Evolutionary conservation across 2,797 vertebrate species (phyloP).

Genomic region (Rhinoraja longicauda): DNA sequence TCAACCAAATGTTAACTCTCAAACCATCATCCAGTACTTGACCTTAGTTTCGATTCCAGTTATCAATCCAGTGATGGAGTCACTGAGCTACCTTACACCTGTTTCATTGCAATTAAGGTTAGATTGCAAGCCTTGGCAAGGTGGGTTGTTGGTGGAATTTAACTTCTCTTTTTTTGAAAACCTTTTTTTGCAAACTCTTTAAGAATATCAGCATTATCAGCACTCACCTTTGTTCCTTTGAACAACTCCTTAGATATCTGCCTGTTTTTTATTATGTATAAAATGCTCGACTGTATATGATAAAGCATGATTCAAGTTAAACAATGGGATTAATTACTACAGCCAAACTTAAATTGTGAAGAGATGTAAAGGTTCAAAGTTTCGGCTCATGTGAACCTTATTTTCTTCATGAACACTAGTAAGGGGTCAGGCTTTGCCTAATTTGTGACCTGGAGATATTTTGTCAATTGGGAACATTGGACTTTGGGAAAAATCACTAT

Average conservation of each 20-base stretch:
- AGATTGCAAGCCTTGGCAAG: too few relatives aligned
- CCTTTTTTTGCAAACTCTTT: not conserved
- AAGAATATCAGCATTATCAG: not conserved
- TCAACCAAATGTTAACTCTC: too few relatives aligned
- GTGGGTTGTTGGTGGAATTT: too few relatives aligned
- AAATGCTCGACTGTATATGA: not conserved
- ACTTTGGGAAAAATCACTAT: not conserved
- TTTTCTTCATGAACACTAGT: not conserved
- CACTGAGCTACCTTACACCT: too few relatives aligned
- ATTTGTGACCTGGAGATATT: not conserved
- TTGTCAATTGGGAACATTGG: not conserved
- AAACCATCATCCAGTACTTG: too few relatives aligned
- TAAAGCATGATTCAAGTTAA: not conserved
- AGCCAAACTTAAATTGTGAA: not conserved
- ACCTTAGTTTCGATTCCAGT: too few relatives aligned
- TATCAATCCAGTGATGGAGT: too few relatives aligned
- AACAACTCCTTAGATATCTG: not conserved
- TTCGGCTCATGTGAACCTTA: not conserved
- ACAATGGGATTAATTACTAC: not conserved
- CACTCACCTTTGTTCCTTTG: not conserved
- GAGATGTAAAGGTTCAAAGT: not conserved
- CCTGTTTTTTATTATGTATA: not conserved
- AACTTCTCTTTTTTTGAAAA: too few relatives aligned
- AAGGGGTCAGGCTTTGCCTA: not conserved
- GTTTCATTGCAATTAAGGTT: too few relatives aligned